Evolutionary conservation across 2,888 invertebrate species (phyloP).

Genomic region (Brassicogethes aeneus): DNA sequence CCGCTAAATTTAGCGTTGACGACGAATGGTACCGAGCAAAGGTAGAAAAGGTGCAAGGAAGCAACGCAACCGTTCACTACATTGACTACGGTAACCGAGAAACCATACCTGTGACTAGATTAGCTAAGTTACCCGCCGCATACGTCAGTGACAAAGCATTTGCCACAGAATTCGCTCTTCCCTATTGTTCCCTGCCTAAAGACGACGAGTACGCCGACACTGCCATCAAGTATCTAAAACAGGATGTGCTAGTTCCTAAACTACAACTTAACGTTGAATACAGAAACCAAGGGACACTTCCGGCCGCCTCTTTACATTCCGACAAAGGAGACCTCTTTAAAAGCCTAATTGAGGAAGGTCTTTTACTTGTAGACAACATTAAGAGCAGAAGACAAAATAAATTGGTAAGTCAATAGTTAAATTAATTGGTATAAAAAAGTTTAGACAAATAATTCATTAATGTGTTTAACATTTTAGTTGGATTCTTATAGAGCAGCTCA

Average conservation of each 20-base stretch:
- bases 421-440: too few species aligned
- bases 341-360: slow-evolving; percentile 77
- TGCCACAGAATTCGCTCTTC: slow-evolving; percentile 81
- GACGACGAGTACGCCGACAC: slow-evolving; percentile 80
- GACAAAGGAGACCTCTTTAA: slow-evolving; percentile 62
- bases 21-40: slow-evolving; percentile 95
- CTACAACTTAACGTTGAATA: slow-evolving; percentile 79
- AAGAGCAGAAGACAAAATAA: slow-evolving; percentile 74
- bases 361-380: slow-evolving; percentile 68
- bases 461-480: slow-evolving; percentile 41
- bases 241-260: slow-evolving; percentile 62
- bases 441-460: too few species aligned
- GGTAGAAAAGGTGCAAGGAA: slow-evolving; percentile 71
- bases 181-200: slow-evolving; percentile 72
- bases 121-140: slow-evolving; percentile 76
- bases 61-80: slow-evolving; percentile 74
- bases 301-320: slow-evolving; percentile 46
- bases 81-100: slow-evolving; percentile 91
- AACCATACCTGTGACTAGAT: slow-evolving; percentile 43
- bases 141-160: slow-evolving; percentile 67
- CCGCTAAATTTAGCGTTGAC: slow-evolving; percentile 81
- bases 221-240: slow-evolving; percentile 46
- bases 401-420: slow-evolving; percentile 46
- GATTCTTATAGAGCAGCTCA: slow-evolving; percentile 79
- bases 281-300: slow-evolving; percentile 46